Conservation (phyloP, 2,797 vertebrate species). For the Sciurus carolinensis region DNA sequence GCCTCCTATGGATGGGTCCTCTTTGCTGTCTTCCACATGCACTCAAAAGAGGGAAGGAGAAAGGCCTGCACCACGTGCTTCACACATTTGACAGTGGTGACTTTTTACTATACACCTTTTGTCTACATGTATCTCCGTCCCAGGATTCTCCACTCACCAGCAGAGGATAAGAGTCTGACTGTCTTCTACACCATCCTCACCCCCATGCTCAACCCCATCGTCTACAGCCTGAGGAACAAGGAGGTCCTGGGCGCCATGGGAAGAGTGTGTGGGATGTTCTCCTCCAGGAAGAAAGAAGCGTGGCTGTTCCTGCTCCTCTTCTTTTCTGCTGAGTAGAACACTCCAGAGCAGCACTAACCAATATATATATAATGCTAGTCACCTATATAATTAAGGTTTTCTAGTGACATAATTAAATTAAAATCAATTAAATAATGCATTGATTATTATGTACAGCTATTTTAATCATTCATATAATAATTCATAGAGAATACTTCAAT, state of each 20-base stretch:
- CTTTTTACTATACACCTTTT: conserved; percentile 71
- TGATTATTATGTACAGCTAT: too few relatives aligned
- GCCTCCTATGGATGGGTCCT: too few relatives aligned
- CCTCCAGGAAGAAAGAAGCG: background rate
- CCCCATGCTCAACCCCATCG: conserved; percentile 64
- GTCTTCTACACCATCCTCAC: conserved; percentile 69
- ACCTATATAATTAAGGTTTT: too few relatives aligned
- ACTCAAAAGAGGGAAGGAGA: conserved; percentile 50
- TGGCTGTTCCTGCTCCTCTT: accelerated
- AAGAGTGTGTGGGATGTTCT: background rate
- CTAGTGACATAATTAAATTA: too few relatives aligned
- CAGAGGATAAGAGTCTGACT: conserved; percentile 52
- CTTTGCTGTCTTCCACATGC: too few relatives aligned
- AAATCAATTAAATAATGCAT: too few relatives aligned
- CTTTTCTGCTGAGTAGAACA: background rate
- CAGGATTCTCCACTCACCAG: conserved; percentile 46
- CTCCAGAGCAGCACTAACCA: accelerated
- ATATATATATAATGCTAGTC: too few relatives aligned
- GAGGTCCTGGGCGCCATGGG: conserved; percentile 60
- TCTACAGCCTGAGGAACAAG: conserved; percentile 67
- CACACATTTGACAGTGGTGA: conserved; percentile 66
- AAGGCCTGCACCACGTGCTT: conserved; percentile 61
- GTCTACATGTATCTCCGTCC: conserved; percentile 62
- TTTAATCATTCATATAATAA: too few relatives aligned
- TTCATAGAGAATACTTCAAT: too few relatives aligned